Evolutionary conservation across 2,113 vertebrate species (phyloP).

Genomic region (Dinomys branickii): DNA sequence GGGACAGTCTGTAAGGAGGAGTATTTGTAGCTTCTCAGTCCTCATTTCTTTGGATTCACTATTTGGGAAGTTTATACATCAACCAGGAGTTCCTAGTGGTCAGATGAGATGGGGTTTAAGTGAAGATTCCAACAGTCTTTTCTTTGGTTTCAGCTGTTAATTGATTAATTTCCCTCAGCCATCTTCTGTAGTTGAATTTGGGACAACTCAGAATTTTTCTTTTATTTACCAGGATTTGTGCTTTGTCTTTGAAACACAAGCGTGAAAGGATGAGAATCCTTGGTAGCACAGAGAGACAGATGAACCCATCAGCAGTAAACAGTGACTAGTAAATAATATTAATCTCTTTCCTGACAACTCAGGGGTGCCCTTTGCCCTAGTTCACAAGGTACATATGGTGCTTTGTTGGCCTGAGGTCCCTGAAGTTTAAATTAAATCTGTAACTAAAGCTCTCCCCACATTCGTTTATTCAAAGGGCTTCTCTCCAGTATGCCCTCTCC

Average conservation of each 20-base stretch:
- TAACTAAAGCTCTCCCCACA: neutral
- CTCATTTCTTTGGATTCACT: neutral
- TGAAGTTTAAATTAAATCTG: neutral
- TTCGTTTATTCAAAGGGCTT: neutral
- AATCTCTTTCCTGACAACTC: neutral
- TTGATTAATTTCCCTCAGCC: neutral
- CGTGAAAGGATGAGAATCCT: neutral
- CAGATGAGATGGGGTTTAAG: neutral
- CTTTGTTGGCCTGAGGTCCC: neutral
- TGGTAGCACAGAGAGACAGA: neutral
- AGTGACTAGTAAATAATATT: neutral
- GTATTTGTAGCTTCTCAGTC: no score
- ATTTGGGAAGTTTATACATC: no score
- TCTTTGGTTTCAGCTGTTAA: neutral
- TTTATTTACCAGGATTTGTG: neutral
- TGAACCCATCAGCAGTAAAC: neutral
- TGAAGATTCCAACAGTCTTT: neutral
- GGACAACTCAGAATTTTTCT: neutral
- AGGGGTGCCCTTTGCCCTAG: slow-evolving; percentile 42
- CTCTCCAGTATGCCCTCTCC: neutral
- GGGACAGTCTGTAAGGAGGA: neutral
- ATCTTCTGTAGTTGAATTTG: neutral
- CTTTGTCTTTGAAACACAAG: neutral
- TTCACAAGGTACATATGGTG: neutral
- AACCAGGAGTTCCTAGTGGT: no score